Percentiles rank a stretch among this genome's conserved stretches.
Conservation (phyloP, 2,113 vertebrate genomes). For the Istiophorus platypterus region DNA sequence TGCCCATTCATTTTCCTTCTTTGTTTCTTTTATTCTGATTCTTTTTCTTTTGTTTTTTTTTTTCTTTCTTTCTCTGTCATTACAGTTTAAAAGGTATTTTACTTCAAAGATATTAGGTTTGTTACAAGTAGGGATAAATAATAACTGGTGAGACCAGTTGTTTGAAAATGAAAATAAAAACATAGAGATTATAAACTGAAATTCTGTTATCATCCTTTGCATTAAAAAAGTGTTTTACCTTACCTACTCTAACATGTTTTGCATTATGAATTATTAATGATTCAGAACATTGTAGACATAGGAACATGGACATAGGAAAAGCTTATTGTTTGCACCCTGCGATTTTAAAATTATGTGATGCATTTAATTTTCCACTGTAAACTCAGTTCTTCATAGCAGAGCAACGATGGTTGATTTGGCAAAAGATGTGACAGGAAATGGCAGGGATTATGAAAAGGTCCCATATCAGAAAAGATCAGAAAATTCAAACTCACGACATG, state of each 20-base stretch:
- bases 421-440: background rate
- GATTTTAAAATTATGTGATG: conserved; percentile 15
- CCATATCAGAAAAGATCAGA: conserved; percentile 24
- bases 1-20: conserved; percentile 61
- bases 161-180: conserved; percentile 33
- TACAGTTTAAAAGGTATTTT: conserved; percentile 34
- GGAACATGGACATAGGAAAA: background rate
- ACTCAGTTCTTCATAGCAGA: background rate
- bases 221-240: conserved; percentile 23
- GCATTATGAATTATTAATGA: conserved; percentile 12
- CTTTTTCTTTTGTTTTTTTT: conserved; percentile 33
- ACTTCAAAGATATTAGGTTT: conserved; percentile 30
- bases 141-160: conserved; percentile 6
- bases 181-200: conserved; percentile 10
- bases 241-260: background rate
- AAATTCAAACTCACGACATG: conserved; percentile 6
- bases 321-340: background rate
- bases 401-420: background rate
- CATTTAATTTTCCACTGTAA: background rate
- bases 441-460: conserved; percentile 6
- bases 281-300: background rate
- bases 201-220: conserved; percentile 18
- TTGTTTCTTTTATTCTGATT: conserved; percentile 55
- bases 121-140: conserved; percentile 32
- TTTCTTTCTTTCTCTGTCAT: conserved; percentile 26